Conservation (phyloP, 2,113 vertebrate genomes). For the Meles meles region DNA sequence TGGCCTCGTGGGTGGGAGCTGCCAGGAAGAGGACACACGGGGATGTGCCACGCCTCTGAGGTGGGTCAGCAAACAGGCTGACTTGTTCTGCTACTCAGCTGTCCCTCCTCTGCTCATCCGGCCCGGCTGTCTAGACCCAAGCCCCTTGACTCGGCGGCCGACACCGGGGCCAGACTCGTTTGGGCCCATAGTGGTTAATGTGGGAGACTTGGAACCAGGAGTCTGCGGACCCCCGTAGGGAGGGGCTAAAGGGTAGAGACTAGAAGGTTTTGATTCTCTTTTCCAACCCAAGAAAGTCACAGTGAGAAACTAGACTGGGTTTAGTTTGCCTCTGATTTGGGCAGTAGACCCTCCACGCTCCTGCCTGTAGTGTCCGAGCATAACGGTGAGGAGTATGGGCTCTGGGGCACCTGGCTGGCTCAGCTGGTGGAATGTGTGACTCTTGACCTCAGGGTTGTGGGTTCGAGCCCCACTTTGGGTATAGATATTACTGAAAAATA, state of each 20-base stretch:
- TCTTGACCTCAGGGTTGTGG: background rate
- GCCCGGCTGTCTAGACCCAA: background rate
- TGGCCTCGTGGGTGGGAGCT: background rate
- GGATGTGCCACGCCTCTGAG: background rate
- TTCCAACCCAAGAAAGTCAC: background rate
- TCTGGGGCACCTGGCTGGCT: background rate
- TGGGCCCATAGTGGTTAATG: background rate
- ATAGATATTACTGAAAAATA: background rate
- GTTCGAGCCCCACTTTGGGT: background rate
- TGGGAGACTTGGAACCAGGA: background rate
- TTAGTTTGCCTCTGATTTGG: background rate
- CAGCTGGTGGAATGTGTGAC: background rate
- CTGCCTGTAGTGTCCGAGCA: background rate
- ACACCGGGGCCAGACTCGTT: fast-evolving
- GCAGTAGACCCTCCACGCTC: background rate
- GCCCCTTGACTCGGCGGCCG: background rate
- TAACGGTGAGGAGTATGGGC: background rate
- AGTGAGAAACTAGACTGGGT: background rate
- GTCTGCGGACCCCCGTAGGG: background rate
- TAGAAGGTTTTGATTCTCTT: background rate
- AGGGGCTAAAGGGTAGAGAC: background rate
- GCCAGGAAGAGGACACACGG: background rate
- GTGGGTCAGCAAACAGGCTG: background rate
- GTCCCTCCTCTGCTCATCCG: background rate
- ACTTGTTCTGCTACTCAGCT: no score